Evolutionary conservation across 2,797 vertebrate genomes (phyloP).

Genomic region (Phalloptychus januarius): DNA sequence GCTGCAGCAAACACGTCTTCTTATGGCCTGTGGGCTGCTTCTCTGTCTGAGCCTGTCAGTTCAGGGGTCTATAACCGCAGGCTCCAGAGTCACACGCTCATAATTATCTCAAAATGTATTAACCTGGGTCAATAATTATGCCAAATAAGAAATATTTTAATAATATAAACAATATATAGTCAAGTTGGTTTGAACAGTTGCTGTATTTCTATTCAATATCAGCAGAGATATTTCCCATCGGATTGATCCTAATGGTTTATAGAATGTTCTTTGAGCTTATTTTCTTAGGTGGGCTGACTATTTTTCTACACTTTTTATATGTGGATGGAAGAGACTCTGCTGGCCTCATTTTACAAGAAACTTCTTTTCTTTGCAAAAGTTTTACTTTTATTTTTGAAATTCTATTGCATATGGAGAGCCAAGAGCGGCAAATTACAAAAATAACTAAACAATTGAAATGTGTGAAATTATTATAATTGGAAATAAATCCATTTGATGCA

Average conservation of each 20-base stretch:
- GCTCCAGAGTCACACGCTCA: neutral
- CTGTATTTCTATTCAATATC: neutral
- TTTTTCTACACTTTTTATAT: neutral
- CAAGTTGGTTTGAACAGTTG: neutral
- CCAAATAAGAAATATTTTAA: neutral
- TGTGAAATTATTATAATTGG: too few relatives aligned
- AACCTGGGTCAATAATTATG: neutral
- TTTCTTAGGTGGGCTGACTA: neutral
- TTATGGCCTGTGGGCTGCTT: neutral
- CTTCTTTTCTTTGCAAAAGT: neutral
- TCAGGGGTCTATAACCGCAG: neutral
- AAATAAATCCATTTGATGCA: too few relatives aligned
- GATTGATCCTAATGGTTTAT: neutral
- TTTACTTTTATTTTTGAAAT: neutral
- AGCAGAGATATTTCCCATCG: neutral
- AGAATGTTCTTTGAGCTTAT: neutral
- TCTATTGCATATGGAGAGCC: too few relatives aligned
- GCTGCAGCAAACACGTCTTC: neutral
- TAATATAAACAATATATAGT: neutral
- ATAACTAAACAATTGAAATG: too few relatives aligned
- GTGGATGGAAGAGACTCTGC: neutral
- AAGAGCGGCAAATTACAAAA: too few relatives aligned
- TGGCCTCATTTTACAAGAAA: neutral
- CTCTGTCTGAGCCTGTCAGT: neutral
- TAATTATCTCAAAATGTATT: neutral